Evolutionary conservation across 2,797 vertebrate genomes (phyloP), one percentile per base, ranked within the genome.

Genomic region (Sciurus vulgaris): DNA sequence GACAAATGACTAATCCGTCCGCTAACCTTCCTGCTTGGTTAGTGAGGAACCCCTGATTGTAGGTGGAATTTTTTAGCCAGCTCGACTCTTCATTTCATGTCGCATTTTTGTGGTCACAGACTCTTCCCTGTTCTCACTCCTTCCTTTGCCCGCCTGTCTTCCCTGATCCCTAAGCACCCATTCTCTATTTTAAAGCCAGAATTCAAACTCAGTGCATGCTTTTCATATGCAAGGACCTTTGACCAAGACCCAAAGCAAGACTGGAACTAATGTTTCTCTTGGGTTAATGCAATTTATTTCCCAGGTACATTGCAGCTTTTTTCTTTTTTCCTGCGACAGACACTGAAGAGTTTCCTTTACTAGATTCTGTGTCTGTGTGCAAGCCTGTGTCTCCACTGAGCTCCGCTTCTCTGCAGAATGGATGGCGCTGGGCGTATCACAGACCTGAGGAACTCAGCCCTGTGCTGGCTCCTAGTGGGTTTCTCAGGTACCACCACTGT

Each of bases 221-320:
- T 61, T 65, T 88, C 74, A 85, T 35, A 67, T 69, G 28, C 41
- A 70, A 88, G 44, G 59, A 49, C 33, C 35, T 74, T 91, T 70
- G 18, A 56, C 47, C 47, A 78, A 26, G 85, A 67, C 54, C 44
- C 59, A 95, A 81, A 59, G 59, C 59, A 74, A 56, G 24, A 15
- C 51, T 93, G 41, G 41, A 91, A 79, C 49, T 79, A 76, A 85
- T 26, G 33, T 78, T 85, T 85, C 54, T 44, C 70, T 74, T 96
- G 61, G 44, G 56, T 17, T 22, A 88, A 93, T 76, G 59, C 22
- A 30, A 33, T 65, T 41, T 82, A 35, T n/a, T 65, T 28, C 86
- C 61, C 77, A 22, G 20, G 0, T 47, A 61, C 41, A 30, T 91
- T 7, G 17, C 51, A n/a, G n/a, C n/a, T n/a, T 35, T 4, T 7